Evolutionary conservation across 1,140 invertebrate genomes (phyloP).

Genomic region (Brachystomella parvula): DNA sequence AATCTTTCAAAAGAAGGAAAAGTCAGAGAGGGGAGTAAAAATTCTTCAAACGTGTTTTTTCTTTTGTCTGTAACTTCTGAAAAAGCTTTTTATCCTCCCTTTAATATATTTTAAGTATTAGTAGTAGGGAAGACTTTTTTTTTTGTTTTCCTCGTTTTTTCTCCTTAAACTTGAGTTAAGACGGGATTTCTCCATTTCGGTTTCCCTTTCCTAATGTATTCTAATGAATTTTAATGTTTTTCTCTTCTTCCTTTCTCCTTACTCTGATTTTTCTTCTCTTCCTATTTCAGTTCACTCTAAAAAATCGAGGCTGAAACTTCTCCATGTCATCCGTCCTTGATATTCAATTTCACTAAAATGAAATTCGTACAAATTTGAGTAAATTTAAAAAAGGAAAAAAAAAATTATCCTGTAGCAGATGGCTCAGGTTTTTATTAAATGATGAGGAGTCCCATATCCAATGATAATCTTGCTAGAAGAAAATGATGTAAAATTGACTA

Average conservation of each 20-base stretch:
- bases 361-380: no score
- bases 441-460: no score
- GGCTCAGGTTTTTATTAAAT: no score
- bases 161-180: background rate
- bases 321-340: no score
- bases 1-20: no score
- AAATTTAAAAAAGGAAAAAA: no score
- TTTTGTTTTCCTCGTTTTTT: background rate
- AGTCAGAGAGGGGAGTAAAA: no score
- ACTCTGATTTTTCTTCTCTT: constrained; percentile 16
- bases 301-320: background rate
- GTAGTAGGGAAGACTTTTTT: background rate
- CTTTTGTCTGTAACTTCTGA: constrained; percentile 1
- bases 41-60: background rate
- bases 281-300: background rate
- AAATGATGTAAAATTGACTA: no score
- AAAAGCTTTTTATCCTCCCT: constrained; percentile 4
- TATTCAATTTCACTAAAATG: no score
- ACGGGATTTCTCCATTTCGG: constrained; percentile 10
- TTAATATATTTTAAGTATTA: background rate
- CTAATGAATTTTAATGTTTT: constrained; percentile 36
- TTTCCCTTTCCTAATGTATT: constrained; percentile 30
- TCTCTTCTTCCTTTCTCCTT: constrained; percentile 17
- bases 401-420: no score
- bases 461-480: no score